Conservation (phyloP, 53 echinoderm and acorn worm genomes). For the Hippasteria phrygiana region DNA sequence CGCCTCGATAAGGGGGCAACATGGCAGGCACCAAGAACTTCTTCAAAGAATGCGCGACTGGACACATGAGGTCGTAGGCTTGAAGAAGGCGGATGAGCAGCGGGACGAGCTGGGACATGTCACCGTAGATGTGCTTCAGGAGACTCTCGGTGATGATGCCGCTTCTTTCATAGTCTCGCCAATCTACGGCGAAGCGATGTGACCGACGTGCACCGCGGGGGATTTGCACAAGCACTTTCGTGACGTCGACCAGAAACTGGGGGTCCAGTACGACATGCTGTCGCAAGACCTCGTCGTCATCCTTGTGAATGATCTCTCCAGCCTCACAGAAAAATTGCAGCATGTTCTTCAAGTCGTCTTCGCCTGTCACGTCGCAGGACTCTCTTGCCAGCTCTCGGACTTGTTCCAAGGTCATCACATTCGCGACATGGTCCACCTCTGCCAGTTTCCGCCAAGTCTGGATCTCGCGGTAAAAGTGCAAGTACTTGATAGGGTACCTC, state of each 20-base stretch:
- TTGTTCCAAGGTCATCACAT: slow-evolving; percentile 8
- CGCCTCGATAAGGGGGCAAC: slow-evolving; percentile 34
- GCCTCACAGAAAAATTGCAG: slow-evolving; percentile 4
- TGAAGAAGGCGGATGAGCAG: slow-evolving; percentile 14
- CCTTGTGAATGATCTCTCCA: slow-evolving; percentile 44
- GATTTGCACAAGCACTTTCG: neutral
- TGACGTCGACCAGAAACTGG: slow-evolving; percentile 21
- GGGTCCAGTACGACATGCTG: slow-evolving; percentile 47
- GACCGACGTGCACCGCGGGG: neutral
- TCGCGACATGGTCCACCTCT: neutral
- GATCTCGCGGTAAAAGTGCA: slow-evolving; percentile 30
- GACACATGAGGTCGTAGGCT: slow-evolving; percentile 45
- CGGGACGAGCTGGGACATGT: slow-evolving; percentile 7
- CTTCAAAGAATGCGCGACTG: neutral
- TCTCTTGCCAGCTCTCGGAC: neutral
- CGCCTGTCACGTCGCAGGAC: neutral
- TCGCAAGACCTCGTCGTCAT: slow-evolving; percentile 26
- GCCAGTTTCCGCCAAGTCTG: slow-evolving; percentile 21
- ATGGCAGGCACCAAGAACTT: slow-evolving; percentile 27
- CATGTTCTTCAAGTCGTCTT: slow-evolving; percentile 2
- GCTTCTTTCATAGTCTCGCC: slow-evolving; percentile 23
- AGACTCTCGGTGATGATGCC: slow-evolving; percentile 6
- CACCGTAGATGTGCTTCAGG: slow-evolving; percentile 18
- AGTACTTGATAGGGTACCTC: slow-evolving; percentile 48
- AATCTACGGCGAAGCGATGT: slow-evolving; percentile 24